Evolutionary conservation across 2,797 vertebrate species (phyloP).

Genomic region (Macropus fuliginosus): DNA sequence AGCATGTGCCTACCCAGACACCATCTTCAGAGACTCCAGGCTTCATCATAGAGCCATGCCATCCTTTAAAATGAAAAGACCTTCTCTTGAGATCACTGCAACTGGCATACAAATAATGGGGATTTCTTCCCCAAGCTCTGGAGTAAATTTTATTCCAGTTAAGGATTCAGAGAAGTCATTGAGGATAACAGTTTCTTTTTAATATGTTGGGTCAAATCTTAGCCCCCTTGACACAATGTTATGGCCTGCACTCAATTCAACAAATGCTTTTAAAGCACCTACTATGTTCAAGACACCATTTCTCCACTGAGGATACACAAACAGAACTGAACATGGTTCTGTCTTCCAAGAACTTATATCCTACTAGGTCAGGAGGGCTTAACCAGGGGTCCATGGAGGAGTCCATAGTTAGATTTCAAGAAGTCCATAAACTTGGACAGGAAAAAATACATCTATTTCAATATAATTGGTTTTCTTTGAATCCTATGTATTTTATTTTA

Average conservation of each 20-base stretch:
- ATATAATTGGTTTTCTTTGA: background rate
- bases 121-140: background rate
- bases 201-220: background rate
- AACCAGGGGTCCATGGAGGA: background rate
- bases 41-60: background rate
- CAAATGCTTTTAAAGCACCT: background rate
- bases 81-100: background rate
- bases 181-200: background rate
- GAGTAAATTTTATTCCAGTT: background rate
- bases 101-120: background rate
- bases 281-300: background rate
- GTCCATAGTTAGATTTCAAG: background rate
- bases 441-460: background rate
- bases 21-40: background rate
- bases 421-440: background rate
- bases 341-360: background rate
- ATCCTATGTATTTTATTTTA: background rate
- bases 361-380: background rate
- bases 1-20: background rate
- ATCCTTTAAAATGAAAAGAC: background rate
- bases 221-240: background rate
- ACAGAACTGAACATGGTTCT: background rate
- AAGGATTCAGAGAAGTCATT: background rate
- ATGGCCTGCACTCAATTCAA: background rate
- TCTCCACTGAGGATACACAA: background rate